Conservation (phyloP, 2,113 vertebrate species). For the Fulica atra region DNA sequence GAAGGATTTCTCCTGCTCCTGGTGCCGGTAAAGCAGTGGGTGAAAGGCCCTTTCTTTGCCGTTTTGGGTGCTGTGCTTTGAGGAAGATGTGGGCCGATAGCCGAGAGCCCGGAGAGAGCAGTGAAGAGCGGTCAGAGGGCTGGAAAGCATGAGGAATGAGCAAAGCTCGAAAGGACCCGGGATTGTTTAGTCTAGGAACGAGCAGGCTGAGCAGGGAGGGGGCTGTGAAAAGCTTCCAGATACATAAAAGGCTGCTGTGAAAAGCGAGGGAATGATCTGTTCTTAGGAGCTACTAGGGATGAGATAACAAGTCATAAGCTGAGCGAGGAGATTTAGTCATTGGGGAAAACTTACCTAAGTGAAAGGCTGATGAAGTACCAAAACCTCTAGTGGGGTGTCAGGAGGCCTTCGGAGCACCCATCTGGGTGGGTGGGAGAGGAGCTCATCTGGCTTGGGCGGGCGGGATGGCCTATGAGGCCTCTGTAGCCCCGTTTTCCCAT, state of each 20-base stretch:
- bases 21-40: rapidly evolving
- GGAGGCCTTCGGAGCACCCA: neutral
- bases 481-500: neutral
- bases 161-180: neutral
- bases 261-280: neutral
- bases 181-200: conserved; percentile 59
- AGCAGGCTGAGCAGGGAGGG: neutral
- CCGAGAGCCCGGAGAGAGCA: neutral
- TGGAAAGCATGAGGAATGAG: conserved; percentile 38
- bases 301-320: neutral
- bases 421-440: neutral
- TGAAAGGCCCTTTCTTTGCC: neutral
- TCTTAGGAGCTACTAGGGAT: neutral
- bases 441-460: neutral
- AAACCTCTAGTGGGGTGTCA: neutral
- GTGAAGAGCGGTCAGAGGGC: neutral
- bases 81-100: neutral
- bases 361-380: neutral
- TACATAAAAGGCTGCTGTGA: conserved; percentile 16
- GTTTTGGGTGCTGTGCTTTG: neutral
- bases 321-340: neutral
- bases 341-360: neutral
- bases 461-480: neutral
- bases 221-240: neutral
- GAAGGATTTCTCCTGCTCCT: neutral